Base-by-base conservation (phyloP, 2,113 vertebrate genomes). In the Gasterosteus aculeatus region DNA sequence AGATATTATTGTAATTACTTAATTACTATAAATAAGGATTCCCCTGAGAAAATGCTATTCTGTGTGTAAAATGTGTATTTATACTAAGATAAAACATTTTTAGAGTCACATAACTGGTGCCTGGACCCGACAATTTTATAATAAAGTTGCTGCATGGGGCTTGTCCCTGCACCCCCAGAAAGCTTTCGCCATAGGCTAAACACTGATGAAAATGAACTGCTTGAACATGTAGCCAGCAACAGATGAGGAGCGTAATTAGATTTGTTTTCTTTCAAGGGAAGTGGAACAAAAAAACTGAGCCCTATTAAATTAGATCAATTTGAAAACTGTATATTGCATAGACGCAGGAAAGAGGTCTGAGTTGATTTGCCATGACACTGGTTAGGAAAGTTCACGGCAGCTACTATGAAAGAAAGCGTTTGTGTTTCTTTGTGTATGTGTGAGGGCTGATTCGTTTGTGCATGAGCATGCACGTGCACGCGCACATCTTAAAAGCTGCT, bases 311-410 rank as follows among this genome's bases (percentile, higher is more conserved):
- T 62, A 66, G 66, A 81, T 76, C 35, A 68, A 76, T 72, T 56
- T 54, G 47, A 41, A 47, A 56, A 18, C 44, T 46, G 47, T 66
- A 58, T 80, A 73, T 81, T 78, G 58, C 46, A 73, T 12, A 60
- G 51, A 58, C 10, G 10, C 46, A 64, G 75, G 54, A 72, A 63
- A 49, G 18, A 67, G 69, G 83, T 76, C 59, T 81, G 71, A 69
- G 66, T 67, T 89, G 79, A 89, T 86, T 87, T 76, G 61, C 74
- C 53, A 19, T 77, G 69, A 81, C 85, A 88, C 78, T 86, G 87
- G 61, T 78, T 75, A 81, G 82, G 71, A 85, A 79, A 70, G 68
- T 81, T 77, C 79, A 84, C 59, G 53, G 72, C 71, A 63, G 66
- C 69, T 70, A 66, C 63, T 49, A 75, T 73, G 68, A 72, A 75